Base-by-base conservation (phyloP, 1,140 invertebrate species). In the Neodiprion fabricii region DNA sequence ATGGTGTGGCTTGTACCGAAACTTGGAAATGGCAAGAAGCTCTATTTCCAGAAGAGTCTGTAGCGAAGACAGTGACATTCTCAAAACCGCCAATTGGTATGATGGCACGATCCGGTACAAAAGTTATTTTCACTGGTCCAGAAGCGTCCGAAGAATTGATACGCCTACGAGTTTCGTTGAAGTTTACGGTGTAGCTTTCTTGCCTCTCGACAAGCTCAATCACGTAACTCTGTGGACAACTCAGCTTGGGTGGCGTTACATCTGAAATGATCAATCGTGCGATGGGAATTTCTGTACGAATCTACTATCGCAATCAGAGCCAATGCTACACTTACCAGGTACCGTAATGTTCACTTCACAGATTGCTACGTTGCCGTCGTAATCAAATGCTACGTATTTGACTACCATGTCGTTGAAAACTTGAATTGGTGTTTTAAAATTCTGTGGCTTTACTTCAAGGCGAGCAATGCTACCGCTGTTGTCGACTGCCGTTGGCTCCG, bases 311-410 rank as follows among this genome's bases (percentile, higher is more conserved):
- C 0, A 72, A 68, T 61, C 21, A 53, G 28, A 70, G 2, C 74
- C 12, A 67, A 76, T 71, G 5, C 10, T 48, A 14, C 21, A 73
- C 77, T 84, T 87, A 91, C 91, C 92, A 49, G 95, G 95, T 5
- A 97, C 95, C 8, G 96, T 97, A 21, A 98, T 97, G 81, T 98
- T 98, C 7, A 99, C 96, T 90, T 97, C 95, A 83, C 97, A 99
- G 85, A 98, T 98, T 40, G 97, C 97, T 28, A 98, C 96, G 83
- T 99, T 99, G 78, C 97, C 97, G 85, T 99, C 97, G 82, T 96
- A 97, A 89, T 99, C 97, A 82, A 96, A 98, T 1, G 97, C 97
- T 4, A 97, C 93, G 81, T 99, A 99, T 90, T 98, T 95, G 0
- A 99, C 95, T 61, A 97, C 94, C 75, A 95, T 96, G 76, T 98